Conservation (phyloP, 2,888 invertebrate species). For the Rhaphigaster nebulosa region DNA sequence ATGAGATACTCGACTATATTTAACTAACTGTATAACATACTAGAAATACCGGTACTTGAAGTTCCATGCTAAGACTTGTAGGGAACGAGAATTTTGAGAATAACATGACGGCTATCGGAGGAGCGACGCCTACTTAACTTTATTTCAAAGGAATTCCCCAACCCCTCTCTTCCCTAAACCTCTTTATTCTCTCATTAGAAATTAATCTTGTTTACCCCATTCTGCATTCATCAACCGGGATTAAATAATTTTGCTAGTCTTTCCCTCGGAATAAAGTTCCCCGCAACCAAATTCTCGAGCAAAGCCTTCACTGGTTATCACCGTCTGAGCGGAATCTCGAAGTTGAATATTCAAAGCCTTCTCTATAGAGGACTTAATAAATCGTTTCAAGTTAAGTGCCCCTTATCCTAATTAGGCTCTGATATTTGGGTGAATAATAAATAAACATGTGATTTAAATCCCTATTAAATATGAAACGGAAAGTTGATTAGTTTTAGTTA, state of each 20-base stretch:
- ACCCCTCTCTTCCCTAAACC: neutral
- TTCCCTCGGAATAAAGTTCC: neutral
- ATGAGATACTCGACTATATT: no score
- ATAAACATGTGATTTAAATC: neutral
- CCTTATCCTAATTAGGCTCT: neutral
- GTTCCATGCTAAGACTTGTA: neutral
- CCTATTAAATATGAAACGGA: neutral
- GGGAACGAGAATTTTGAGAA: neutral
- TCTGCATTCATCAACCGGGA: conserved; percentile 29
- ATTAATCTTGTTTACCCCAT: conserved; percentile 31
- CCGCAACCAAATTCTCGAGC: conserved; percentile 1
- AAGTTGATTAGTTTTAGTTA: no score
- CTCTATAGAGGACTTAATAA: neutral
- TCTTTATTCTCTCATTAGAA: conserved; percentile 38
- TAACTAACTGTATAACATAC: neutral
- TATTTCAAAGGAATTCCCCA: neutral
- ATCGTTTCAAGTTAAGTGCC: neutral
- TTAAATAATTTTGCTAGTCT: conserved; percentile 38
- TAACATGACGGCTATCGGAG: neutral
- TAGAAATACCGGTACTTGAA: neutral
- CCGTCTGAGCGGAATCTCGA: neutral
- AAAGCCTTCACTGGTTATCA: conserved; percentile 15
- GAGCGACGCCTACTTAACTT: neutral
- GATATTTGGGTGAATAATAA: neutral
- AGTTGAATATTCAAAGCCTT: neutral